Percentiles rank a stretch among this genome's conserved stretches.
Evolutionary conservation across 1,140 invertebrate species (phyloP).

Genomic region (Neodiprion lecontei): DNA sequence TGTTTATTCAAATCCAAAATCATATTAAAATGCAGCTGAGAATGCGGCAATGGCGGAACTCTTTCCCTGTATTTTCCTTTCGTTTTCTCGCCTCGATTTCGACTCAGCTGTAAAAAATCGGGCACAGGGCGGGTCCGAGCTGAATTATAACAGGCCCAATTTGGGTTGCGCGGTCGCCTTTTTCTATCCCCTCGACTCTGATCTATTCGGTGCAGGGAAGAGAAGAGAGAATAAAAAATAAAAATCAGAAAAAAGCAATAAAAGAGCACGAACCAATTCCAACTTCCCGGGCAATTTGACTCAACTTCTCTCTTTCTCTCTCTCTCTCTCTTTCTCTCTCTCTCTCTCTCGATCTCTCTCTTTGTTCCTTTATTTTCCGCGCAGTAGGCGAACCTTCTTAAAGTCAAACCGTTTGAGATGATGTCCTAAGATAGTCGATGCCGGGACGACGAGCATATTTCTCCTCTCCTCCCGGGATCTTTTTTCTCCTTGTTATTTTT

Average conservation of each 20-base stretch:
- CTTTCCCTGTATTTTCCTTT: too few species aligned
- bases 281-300: constrained; percentile 50
- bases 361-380: neutral
- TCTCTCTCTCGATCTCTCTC: neutral
- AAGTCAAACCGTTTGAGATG: constrained; percentile 11
- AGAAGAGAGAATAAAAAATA: too few species aligned
- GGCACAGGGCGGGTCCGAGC: neutral
- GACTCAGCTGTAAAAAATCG: too few species aligned
- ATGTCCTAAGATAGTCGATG: constrained; percentile 11
- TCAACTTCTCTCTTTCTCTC: constrained; percentile 9
- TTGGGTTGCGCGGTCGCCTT: constrained; percentile 5
- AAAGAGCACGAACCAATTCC: constrained; percentile 38
- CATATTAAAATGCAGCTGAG: too few species aligned
- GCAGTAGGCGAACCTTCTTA: neutral
- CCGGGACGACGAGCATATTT: constrained; percentile 13
- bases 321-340: neutral
- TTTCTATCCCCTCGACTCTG: constrained; percentile 19
- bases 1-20: too few species aligned
- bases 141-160: constrained; percentile 12
- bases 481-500: constrained; percentile 51
- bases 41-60: too few species aligned
- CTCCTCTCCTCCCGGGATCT: constrained; percentile 31
- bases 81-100: too few species aligned
- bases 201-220: too few species aligned
- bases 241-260: too few species aligned